Conservation (phyloP, 2,113 vertebrate genomes). For the Upupa epops region DNA sequence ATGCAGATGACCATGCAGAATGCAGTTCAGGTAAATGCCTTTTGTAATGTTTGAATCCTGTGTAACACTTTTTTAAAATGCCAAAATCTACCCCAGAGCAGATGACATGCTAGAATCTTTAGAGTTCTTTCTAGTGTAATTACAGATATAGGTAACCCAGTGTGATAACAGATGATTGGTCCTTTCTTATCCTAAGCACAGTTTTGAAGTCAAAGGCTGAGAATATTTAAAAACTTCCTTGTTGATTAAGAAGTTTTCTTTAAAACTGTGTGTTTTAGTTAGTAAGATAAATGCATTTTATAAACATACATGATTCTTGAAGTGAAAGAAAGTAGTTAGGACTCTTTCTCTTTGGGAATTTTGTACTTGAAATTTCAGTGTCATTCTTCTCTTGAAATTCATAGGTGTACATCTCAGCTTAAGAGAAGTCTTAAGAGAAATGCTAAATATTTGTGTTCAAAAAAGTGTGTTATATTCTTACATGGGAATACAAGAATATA, state of each 20-base stretch:
- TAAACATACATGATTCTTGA: neutral
- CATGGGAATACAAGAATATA: neutral
- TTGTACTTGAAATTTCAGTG: neutral
- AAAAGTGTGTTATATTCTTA: neutral
- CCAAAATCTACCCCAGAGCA: neutral
- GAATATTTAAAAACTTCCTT: neutral
- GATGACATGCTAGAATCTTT: neutral
- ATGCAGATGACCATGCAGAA: slow-evolving; percentile 71
- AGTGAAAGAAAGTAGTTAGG: neutral
- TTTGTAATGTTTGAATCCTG: neutral
- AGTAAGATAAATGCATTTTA: neutral
- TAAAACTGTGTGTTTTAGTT: neutral
- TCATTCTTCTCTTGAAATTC: neutral
- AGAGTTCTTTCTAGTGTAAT: neutral
- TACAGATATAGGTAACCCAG: too few relatives aligned
- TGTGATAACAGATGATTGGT: too few relatives aligned
- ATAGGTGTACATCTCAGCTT: neutral
- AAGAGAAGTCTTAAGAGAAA: neutral
- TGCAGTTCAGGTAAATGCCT: slow-evolving; percentile 75
- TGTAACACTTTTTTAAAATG: neutral
- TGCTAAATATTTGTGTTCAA: neutral
- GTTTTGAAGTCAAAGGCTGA: neutral
- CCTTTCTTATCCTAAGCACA: too few relatives aligned
- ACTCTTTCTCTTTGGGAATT: neutral
- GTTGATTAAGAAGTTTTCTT: neutral